Evolutionary conservation across 2,113 vertebrate genomes (phyloP), one percentile per base, ranked within the genome.

Genomic region (Phycodurus eques): DNA sequence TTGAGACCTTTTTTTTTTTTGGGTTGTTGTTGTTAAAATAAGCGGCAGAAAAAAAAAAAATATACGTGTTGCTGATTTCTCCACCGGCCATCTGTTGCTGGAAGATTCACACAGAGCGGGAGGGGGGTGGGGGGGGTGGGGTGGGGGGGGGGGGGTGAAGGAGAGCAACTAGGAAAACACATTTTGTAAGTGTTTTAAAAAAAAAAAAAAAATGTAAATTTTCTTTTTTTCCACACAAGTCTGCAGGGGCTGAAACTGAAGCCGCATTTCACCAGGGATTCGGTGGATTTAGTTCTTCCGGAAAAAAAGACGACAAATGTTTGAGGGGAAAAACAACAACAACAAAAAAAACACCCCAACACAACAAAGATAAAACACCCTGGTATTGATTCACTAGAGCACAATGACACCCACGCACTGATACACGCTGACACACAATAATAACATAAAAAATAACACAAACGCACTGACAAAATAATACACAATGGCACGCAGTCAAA

Each of bases 41-140:
- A 88, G 90, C 83, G 75, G 82, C 80, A 84, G 79, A 90, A 66
- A 81, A 39, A 89, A 92, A 92, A 92, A 90, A 90, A 89, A 92
- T 27, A 27, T 27, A 27, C 43, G 90, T 92, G 90, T 92, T 90
- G 90, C 90, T 90, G 85, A 83, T 89, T 89, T 85, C 85, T 88
- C 80, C 72, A 84, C 79, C 85, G 51, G 86, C 90, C 90, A 92
- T 92, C 90, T 92, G 90, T 92, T 90, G 86, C 89, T 88, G 80
- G 78, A 88, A 89, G 82, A 80, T 73, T 89, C 85, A 90, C 77
- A 86, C 71, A 76, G 79, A 72, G 82, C 79, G 77, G 80, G 60
- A 80, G 31, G 68, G 67, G 35, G 35, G 3, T n/a, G n/a, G n/a
- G n/a, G n/a, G n/a, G n/a, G n/a, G n/a, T n/a, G n/a, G n/a, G n/a